Percentiles rank a stretch among this genome's conserved stretches.
phyloP scores from a whole-genome alignment of 2,797 vertebrate species.

The Labeo calbasu region DNA sequence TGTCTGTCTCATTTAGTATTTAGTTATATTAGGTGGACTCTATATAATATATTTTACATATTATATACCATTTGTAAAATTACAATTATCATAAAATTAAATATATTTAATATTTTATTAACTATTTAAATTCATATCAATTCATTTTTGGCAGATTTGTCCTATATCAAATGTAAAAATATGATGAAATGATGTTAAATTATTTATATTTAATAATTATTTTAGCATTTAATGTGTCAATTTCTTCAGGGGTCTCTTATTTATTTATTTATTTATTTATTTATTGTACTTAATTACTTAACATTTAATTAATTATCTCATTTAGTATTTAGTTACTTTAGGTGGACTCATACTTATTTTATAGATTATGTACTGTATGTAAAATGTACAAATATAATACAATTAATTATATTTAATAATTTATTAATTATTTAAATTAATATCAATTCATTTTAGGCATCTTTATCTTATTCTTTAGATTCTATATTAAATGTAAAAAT shows the following conservation, averaged over 20 bases:
- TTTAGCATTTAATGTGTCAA: background rate
- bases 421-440: background rate
- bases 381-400: background rate
- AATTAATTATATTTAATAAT: background rate
- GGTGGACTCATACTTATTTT: background rate
- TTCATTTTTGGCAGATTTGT: background rate
- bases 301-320: background rate
- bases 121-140: background rate
- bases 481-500: background rate
- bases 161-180: background rate
- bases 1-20: too few relatives aligned
- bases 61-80: background rate
- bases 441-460: background rate
- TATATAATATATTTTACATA: too few relatives aligned
- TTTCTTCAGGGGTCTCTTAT: background rate
- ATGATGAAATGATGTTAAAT: background rate
- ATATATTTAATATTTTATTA: background rate
- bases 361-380: background rate
- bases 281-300: too few relatives aligned
- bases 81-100: background rate
- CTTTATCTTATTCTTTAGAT: background rate
- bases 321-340: background rate
- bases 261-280: background rate
- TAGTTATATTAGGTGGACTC: too few relatives aligned
- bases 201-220: background rate